Evolutionary conservation across 2,797 vertebrate genomes (phyloP), one percentile per base, ranked within the genome.

Genomic region (Coregonus suidteri): DNA sequence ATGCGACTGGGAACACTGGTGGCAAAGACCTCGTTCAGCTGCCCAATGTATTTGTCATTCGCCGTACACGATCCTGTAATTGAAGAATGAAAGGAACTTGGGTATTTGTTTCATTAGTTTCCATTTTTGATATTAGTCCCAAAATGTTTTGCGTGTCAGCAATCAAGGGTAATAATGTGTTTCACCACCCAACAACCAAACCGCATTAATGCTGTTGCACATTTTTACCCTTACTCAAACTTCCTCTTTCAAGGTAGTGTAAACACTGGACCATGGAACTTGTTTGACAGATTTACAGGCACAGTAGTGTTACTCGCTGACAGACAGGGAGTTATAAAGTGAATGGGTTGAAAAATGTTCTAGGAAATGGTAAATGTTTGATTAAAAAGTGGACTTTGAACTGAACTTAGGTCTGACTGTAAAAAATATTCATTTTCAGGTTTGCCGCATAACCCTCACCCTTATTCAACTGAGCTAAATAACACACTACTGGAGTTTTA

Each of bases 21-120:
- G 16, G 79, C 90, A 77, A 99, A 93, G 0, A 96, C 95, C 3
- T 98, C 96, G 91, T 96, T 95, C 75, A 99, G 93, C 84, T 98
- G 96, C 30, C 91, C 93, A 5, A 98, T 93, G 79, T 99, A 99
- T 14, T 89, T 91, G 6, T 96, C 91, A 1, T 96, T 96, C 70
- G 98, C 98, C 76, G 93, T 86, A 88, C 98, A 99, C 18, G 86
- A 83, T 81, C 91, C 98, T 99, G 91, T 16, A 56, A 34, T n/a
- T 18, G 31, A 31, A 54, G 25, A 30, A 25, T 14, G 14, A 16
- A 16, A 25, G 37, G 13, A 13, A 31, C 14, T 47, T 47, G 11
- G 41, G 9, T 47, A 47, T 47, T 47, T 47, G 41, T 47, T 47
- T 47, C 41, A 11, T 47, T 47, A 47, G 1, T 47, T 25, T 25